Percentiles rank a stretch among this genome's conserved stretches.
Evolutionary conservation across 2,113 vertebrate species (phyloP).

Genomic region (Chaetodon trifascialis): DNA sequence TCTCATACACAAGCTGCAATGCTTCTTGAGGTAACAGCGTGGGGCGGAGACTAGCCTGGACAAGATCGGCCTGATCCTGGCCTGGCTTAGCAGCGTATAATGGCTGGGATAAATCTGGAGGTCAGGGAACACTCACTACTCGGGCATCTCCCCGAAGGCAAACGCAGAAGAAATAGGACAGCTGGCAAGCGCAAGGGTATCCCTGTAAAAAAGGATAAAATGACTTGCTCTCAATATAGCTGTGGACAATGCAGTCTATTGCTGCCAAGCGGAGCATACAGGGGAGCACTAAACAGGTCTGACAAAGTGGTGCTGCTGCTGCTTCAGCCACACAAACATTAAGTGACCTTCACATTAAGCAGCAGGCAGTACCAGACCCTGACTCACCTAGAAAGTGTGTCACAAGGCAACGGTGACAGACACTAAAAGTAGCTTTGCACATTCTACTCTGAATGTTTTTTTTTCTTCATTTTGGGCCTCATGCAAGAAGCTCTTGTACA

Average conservation of each 20-base stretch:
- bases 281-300: constrained; percentile 36
- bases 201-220: constrained; percentile 43
- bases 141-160: constrained; percentile 43
- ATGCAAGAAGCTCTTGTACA: background rate
- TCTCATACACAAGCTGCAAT: background rate
- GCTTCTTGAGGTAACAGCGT: constrained; percentile 29
- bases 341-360: constrained; percentile 60
- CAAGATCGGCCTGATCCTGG: constrained; percentile 23
- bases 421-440: background rate
- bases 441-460: background rate
- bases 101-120: constrained; percentile 57
- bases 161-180: constrained; percentile 62
- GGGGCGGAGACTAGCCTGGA: background rate
- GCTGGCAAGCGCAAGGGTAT: constrained; percentile 49
- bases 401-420: background rate
- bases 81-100: constrained; percentile 16
- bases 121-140: constrained; percentile 55
- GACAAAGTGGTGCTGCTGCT: constrained; percentile 35
- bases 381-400: constrained; percentile 21
- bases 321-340: constrained; percentile 20
- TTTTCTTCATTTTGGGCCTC: too few species aligned
- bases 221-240: constrained; percentile 44
- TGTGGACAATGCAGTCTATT: constrained; percentile 50
- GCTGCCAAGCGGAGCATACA: constrained; percentile 53
- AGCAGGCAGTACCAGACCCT: constrained; percentile 10